These are phyloP conservation scores for Pachyuromys duprasi DNA, from an alignment of 2,797 vertebrate species.

Conservation along the genomic window DNA sequence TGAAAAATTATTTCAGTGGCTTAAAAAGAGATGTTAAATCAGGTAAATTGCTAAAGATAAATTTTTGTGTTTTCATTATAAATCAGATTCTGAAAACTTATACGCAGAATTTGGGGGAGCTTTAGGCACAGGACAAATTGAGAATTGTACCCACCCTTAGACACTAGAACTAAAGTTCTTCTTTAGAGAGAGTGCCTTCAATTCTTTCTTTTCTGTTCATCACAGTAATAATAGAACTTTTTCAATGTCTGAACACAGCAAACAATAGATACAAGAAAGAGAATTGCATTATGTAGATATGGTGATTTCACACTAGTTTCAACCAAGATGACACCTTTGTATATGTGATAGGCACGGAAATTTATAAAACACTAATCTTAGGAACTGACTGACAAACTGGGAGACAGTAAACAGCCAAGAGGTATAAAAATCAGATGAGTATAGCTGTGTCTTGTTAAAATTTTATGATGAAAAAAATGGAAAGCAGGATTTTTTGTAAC, in stretches of 20 bases:
- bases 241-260: not conserved
- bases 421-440: not conserved
- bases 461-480: not conserved
- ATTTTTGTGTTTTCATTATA: not conserved
- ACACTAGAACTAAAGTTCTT: not conserved
- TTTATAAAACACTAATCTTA: not conserved
- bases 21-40: not conserved
- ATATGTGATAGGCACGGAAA: not conserved
- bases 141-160: not conserved
- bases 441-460: not conserved
- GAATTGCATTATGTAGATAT: not conserved
- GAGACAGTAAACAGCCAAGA: not conserved
- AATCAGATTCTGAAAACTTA: not conserved
- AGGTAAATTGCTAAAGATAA: not conserved
- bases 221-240: not conserved
- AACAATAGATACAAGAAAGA: not conserved
- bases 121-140: not conserved
- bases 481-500: not conserved
- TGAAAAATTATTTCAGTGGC: not conserved
- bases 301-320: not conserved
- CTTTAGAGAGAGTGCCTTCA: not conserved
- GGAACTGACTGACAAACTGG: not conserved
- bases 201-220: not conserved
- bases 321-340: not conserved
- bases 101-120: not conserved